Evolutionary conservation across 2,797 vertebrate species (phyloP).

Genomic region (Graptemys geographica): DNA sequence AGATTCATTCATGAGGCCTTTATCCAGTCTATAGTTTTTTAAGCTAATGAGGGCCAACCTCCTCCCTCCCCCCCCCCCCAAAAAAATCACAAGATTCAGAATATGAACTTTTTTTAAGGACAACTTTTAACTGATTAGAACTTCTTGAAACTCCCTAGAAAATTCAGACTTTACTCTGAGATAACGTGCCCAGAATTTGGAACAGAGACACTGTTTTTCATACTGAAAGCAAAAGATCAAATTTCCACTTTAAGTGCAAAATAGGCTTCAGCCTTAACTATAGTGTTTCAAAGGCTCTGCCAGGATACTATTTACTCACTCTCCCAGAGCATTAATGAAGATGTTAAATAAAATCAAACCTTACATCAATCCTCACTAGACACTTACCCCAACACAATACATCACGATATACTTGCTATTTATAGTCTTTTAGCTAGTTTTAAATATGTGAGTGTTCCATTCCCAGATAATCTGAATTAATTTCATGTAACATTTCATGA

Average conservation of each 20-base stretch:
- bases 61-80: accelerated
- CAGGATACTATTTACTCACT: not conserved
- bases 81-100: not conserved
- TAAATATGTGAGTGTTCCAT: not conserved
- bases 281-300: not conserved
- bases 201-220: not conserved
- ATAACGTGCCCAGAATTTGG: not conserved
- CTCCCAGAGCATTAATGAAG: not conserved
- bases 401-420: not conserved
- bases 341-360: not conserved
- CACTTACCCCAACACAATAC: not conserved
- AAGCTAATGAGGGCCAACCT: not conserved
- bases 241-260: not conserved
- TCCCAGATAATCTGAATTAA: not conserved
- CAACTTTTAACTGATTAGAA: not conserved
- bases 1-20: not conserved
- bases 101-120: not conserved
- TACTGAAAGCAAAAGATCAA: not conserved
- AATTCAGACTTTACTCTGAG: not conserved
- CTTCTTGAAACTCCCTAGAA: not conserved
- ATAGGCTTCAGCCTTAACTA: not conserved
- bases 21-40: not conserved
- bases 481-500: not conserved
- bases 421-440: not conserved
- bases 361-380: not conserved